Base-by-base conservation (phyloP, 2,888 invertebrate species). In the Troilus luridus region DNA sequence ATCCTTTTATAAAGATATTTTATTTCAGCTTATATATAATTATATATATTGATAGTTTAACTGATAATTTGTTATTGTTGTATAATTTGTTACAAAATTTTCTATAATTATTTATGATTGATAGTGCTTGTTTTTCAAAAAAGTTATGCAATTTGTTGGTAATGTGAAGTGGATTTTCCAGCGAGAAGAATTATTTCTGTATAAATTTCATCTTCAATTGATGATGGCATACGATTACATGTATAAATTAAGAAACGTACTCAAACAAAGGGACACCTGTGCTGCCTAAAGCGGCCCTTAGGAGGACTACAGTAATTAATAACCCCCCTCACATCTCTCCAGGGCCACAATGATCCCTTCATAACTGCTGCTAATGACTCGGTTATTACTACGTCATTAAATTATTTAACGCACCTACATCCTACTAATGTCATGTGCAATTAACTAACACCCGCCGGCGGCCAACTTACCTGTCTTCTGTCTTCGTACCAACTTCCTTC, bases 361-460 rank as follows among this genome's bases (percentile, higher is more conserved):
- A 77, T 77, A 77, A 77, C 72, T 77, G 72, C 72, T 77, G 72
- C 72, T 77, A 77, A 77, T 77, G 72, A 27, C 72, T 77, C 41
- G 7, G 72, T 77, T 41, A 77, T 77, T 77, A 41, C 72, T 8
- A 17, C 6, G 72, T 9, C 72, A 77, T 77, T 77, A 77, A 77
- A 77, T 77, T 77, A 77, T 77, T 77, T 77, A 77, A 77, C 72
- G 41, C 41, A 77, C 72, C 72, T 41, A 77, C 72, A 77, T 77
- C 72, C 27, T 77, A 77, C 72, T 77, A 77, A 77, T 77, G 72
- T 77, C 72, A 77, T 77, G 72, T 77, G 72, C 72, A 77, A 77
- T 77, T 77, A 77, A 77, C 72, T 77, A 77, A 77, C 27, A 27
- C 17, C 27, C 17, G 27, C 27, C 27, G 72, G 41, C 72, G 27